phyloP scores from a whole-genome alignment of 2,797 vertebrate genomes.

The Atherinosoma microstoma region DNA sequence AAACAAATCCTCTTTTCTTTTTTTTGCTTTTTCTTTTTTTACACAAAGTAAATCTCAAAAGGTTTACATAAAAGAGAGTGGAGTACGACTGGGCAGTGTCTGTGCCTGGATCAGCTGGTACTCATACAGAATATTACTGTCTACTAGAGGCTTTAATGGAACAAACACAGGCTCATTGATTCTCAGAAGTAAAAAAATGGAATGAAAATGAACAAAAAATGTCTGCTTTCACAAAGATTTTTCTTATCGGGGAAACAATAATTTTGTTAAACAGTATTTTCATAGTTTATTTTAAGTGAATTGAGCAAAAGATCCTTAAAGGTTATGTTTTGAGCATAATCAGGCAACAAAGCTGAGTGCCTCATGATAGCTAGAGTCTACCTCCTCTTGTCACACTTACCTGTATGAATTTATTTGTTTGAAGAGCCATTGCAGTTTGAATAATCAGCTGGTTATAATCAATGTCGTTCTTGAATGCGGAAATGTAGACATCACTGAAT shows the following conservation, averaged over 20 bases:
- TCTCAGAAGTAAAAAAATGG: background rate
- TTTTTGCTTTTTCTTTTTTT: background rate
- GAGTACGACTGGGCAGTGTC: background rate
- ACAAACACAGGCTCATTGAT: background rate
- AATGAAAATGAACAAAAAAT: background rate
- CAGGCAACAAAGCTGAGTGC: background rate
- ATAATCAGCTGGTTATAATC: conserved; percentile 91
- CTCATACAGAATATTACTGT: background rate
- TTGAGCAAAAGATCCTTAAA: background rate
- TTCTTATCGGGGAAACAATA: background rate
- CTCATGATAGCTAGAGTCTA: background rate
- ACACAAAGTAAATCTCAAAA: conserved; percentile 4
- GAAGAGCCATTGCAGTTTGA: conserved; percentile 90
- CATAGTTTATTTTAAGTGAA: background rate
- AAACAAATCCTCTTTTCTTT: background rate
- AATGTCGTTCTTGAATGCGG: conserved; percentile 92
- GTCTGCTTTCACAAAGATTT: background rate
- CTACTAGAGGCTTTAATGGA: background rate
- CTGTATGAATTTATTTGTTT: conserved; percentile 97
- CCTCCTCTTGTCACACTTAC: conserved; percentile 68
- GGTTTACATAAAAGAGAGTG: background rate
- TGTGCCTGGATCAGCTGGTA: background rate
- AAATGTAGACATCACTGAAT: conserved; percentile 91
- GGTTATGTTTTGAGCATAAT: background rate
- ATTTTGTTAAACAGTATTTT: background rate